Conservation (phyloP, 2,797 vertebrate genomes). For the Pogonophryne albipinna region DNA sequence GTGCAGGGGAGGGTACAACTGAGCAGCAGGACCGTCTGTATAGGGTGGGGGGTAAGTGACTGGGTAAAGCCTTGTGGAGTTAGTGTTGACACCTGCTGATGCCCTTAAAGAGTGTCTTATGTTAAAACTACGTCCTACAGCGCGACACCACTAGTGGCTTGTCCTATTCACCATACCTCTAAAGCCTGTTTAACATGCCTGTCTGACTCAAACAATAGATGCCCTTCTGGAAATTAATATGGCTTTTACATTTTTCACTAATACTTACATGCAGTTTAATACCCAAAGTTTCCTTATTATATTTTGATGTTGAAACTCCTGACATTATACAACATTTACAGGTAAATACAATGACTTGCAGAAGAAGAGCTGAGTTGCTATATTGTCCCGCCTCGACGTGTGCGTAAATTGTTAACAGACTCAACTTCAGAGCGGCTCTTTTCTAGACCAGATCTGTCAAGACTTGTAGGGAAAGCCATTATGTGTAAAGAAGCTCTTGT, state of each 20-base stretch:
- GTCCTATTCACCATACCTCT: slow-evolving; percentile 42
- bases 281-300: not conserved
- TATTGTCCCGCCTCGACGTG: slow-evolving; percentile 52
- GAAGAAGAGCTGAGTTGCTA: slow-evolving; percentile 23
- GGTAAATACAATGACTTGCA: not conserved
- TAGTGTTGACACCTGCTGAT: slow-evolving; percentile 77
- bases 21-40: slow-evolving; percentile 65
- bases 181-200: slow-evolving; percentile 51
- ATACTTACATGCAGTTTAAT: slow-evolving; percentile 13
- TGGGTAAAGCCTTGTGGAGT: slow-evolving; percentile 52
- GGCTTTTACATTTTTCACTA: slow-evolving; percentile 23
- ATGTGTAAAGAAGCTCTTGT: slow-evolving; percentile 55
- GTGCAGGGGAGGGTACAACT: slow-evolving; percentile 54
- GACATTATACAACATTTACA: not conserved
- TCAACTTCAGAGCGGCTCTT: slow-evolving; percentile 56
- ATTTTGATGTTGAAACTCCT: not conserved
- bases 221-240: slow-evolving; percentile 12
- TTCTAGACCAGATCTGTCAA: slow-evolving; percentile 72
- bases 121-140: slow-evolving; percentile 51
- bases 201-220: slow-evolving; percentile 51
- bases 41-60: slow-evolving; percentile 44
- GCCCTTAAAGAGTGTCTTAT: slow-evolving; percentile 55
- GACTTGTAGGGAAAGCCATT: slow-evolving; percentile 75
- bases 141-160: slow-evolving; percentile 52
- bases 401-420: slow-evolving; percentile 22